Conservation (phyloP, 2,888 invertebrate species). For the Trisateles emortualis region DNA sequence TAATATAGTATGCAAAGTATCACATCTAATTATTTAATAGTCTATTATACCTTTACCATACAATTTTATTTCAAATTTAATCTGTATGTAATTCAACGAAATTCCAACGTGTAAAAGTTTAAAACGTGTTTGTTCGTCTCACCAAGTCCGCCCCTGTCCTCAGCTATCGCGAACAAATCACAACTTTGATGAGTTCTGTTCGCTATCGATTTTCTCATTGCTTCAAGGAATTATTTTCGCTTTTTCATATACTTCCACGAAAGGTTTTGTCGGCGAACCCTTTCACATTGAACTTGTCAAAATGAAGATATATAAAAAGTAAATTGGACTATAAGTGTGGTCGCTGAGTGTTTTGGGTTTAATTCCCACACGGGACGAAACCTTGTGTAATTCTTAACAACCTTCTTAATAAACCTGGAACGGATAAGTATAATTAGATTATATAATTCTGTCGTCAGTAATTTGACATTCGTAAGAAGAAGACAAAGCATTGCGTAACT, state of each 20-base stretch:
- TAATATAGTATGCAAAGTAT: no score
- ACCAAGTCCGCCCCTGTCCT: slow-evolving; percentile 13
- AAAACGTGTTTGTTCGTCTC: slow-evolving; percentile 19
- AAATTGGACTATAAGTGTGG: no score
- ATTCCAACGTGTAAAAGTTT: slow-evolving; percentile 24
- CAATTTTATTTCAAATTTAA: slow-evolving; percentile 13
- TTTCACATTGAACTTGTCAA: background rate
- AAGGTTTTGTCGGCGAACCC: background rate
- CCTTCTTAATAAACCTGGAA: no score
- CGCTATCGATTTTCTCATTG: slow-evolving; percentile 47
- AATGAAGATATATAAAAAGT: background rate
- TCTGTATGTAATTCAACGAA: slow-evolving; percentile 18
- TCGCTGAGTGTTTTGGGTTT: no score
- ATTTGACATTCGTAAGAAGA: no score
- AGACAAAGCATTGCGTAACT: no score
- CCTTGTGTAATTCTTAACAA: no score
- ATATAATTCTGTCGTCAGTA: no score
- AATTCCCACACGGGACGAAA: no score
- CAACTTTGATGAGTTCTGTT: slow-evolving; percentile 64
- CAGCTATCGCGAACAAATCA: slow-evolving; percentile 58
- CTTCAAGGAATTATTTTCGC: slow-evolving; percentile 31
- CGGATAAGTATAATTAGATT: no score
- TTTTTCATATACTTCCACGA: slow-evolving; percentile 7
- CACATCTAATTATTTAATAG: no score
- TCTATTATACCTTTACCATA: no score